Base-by-base conservation (phyloP, 1,140 invertebrate species). In the Pinna nobilis region DNA sequence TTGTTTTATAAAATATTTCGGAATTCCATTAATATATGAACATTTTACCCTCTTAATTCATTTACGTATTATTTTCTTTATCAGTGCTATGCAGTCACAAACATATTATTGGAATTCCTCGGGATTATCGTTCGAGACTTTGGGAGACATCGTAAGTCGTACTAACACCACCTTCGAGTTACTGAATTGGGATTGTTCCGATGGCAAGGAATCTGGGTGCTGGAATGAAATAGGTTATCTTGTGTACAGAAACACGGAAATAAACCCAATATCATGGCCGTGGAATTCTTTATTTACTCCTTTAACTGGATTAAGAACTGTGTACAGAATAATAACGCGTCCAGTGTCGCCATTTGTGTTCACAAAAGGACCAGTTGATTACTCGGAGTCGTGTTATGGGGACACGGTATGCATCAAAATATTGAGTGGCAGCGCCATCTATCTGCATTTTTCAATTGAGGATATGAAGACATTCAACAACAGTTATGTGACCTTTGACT, bases 241-340 rank as follows among this genome's bases (percentile, higher is more conserved):
- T 37, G 47, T 39, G 51, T 53, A 49, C 91, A 92, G 49, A 90
- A 91, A 73, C 93, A 93, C 86, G 6, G 44, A 23, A 18, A 55
- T 15, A 25, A 57, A 50, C n/a, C n/a, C 33, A 35, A 69, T 5
- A 23, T 69, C 18, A 51, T 60, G 5, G 77, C 55, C 6, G 77
- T 82, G 18, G 88, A 89, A 78, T 90, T 95, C 1, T 91, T 91
- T 5, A 94, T 94, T 4, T 92, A 93, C 4, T 91, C 91, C 35
- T 94, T 96, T 30, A 94, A 69, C 18, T 41, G 66, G 9, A 66
- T 78, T 61, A 87, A 96, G 61, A 94, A 95, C 79, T 95, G 94
- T 0, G 95, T 96, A 75, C 92, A 95, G 94, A 13, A 93, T 97
- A 9, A 95, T 96, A 1, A 97, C 95, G 1, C 94, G 94, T 5